Evolutionary conservation across 2,113 vertebrate species (phyloP).

Genomic region (Pelmatolapia mariae): DNA sequence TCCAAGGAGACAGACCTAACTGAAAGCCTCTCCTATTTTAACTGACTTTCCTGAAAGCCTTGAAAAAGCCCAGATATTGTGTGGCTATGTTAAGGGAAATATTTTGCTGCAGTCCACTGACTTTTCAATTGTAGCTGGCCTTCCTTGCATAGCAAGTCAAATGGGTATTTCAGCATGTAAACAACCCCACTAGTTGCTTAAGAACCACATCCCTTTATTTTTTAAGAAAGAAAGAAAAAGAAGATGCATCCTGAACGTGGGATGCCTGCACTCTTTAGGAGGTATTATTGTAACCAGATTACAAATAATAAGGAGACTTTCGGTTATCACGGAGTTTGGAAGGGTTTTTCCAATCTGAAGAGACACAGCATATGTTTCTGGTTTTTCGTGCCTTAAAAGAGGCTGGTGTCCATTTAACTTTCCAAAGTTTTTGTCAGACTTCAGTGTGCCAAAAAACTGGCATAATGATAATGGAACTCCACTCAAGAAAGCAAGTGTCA

Average conservation of each 20-base stretch:
- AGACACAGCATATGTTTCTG: not conserved
- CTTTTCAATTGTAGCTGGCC: not conserved
- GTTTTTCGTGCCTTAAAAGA: not conserved
- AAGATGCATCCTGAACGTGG: not conserved
- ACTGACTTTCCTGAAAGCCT: not conserved
- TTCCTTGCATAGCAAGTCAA: not conserved
- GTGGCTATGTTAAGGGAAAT: not conserved
- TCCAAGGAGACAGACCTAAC: not conserved
- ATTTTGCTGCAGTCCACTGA: not conserved
- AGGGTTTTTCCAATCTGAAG: not conserved
- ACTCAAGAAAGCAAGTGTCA: not conserved
- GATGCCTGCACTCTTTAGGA: not conserved
- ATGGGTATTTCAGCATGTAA: not conserved
- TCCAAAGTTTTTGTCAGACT: not conserved
- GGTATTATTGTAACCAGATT: not conserved
- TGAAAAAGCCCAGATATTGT: not conserved
- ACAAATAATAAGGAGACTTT: not conserved
- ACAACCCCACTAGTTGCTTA: not conserved
- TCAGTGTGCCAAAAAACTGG: not conserved
- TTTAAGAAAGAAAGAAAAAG: not conserved
- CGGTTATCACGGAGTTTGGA: not conserved
- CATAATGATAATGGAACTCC: not conserved
- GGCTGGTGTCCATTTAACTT: not conserved
- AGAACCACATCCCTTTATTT: not conserved
- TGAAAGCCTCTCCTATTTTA: not conserved